These are phyloP conservation scores for Leuctra nigra DNA, from an alignment of 2,888 invertebrate genomes.

Conservation along the genomic window DNA sequence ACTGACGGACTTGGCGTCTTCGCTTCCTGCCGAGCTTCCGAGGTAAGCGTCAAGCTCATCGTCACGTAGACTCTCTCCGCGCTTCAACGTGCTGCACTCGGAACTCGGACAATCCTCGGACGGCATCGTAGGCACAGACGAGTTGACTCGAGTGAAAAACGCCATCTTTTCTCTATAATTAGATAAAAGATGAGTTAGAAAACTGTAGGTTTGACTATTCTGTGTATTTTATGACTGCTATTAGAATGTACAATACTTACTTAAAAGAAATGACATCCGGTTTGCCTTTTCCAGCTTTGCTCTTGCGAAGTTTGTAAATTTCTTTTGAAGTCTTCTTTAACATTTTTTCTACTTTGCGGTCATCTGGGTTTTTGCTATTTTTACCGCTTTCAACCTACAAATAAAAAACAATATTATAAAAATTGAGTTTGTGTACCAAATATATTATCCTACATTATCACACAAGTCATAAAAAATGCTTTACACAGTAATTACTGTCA, in stretches of 20 bases:
- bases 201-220: too few relatives aligned
- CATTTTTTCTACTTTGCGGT: slow-evolving; percentile 69
- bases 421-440: too few relatives aligned
- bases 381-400: slow-evolving; percentile 46
- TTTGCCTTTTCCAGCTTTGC: slow-evolving; percentile 78
- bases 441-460: too few relatives aligned
- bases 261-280: slow-evolving; percentile 90
- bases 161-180: slow-evolving; percentile 88
- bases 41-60: slow-evolving; percentile 33
- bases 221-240: background rate
- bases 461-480: too few relatives aligned
- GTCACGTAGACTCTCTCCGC: slow-evolving; percentile 29
- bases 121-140: slow-evolving; percentile 68
- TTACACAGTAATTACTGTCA: too few relatives aligned
- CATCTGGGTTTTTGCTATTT: slow-evolving; percentile 51
- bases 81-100: slow-evolving; percentile 30
- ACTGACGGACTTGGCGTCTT: background rate
- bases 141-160: slow-evolving; percentile 80
- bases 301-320: slow-evolving; percentile 82
- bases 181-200: background rate
- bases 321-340: slow-evolving; percentile 84
- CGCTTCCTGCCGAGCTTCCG: background rate
- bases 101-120: slow-evolving; percentile 47
- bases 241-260: slow-evolving; percentile 49
- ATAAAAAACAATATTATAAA: slow-evolving; percentile 11